Base-by-base conservation (phyloP, 2,888 invertebrate genomes). In the Morpho deidamia region DNA sequence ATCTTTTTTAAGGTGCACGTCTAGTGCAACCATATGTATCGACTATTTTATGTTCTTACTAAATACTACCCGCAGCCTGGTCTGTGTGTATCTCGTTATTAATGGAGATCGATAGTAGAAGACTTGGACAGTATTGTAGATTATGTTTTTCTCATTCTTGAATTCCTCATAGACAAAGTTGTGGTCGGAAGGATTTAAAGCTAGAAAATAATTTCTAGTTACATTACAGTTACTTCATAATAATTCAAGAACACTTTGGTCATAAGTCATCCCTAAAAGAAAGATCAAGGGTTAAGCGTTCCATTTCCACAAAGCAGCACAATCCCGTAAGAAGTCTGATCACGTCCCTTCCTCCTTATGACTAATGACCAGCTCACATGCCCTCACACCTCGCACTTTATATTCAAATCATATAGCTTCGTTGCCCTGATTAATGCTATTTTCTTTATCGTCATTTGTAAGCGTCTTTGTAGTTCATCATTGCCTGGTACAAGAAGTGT, bases 351-450 rank as follows among this genome's bases (percentile, higher is more conserved):
- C 69, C 76, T 76, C 65, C 80, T 83, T 85, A 87, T 89, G 88
- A 89, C 83, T 89, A 88, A 89, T 89, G 88, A 87, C 78, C 70
- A 80, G 83, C 83, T 86, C 87, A 84, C 81, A 86, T 76, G 74
- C 72, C 68, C 67, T 71, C 76, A 68, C 67, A 68, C 69, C 65
- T 67, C 64, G 59, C 69, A 72, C 78, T 88, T 88, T 86, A 85
- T 86, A 88, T 88, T 88, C 88, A 89, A 88, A 89, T 88, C 83
- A 81, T 80, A 82, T 73, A 69, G 81, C 73, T 79, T 87, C 86
- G 86, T 81, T 78, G 73, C 74, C 76, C 81, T 88, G 87, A 88
- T 87, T 83, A 83, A 89, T 89, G 84, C 77, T 73, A 69, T 80
- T 83, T 85, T 86, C 87, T 88, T 85, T 79, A 70, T 68, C 67